Base-by-base conservation (phyloP, 30 jellyfish, hydroid and myxozoan genomes). In the Mastigias papua region DNA sequence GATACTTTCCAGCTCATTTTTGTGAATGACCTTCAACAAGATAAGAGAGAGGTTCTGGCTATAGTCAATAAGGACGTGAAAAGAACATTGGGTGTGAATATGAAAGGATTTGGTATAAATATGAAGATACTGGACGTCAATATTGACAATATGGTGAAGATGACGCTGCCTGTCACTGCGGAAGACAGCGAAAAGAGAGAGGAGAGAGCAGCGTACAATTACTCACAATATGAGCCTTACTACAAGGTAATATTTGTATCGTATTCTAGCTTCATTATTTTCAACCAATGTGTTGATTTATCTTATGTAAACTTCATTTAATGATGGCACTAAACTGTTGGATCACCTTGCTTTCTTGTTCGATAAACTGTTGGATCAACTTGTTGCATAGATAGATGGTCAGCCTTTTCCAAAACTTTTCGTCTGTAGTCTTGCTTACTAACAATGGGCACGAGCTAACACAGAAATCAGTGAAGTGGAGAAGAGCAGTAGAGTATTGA, bases 191-290 rank as follows among this genome's bases (percentile, higher is more conserved):
- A 4, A 63, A 63, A 63, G 42, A 6, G 74, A 63, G 74, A 63
- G 19, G 74, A 63, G 8, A 17, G 8, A 23, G 74, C 9, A 63
- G 26, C 8, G 48, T 72, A 72, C 66, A 46, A 72, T 49, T 72
- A 72, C 19, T 15, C 69, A 25, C 63, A 72, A 72, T 72, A 72
- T 48, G 69, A 72, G 48, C 83, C 83, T 33, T 3, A 33, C n/a
- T 49, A 34, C 17, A 72, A 72, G 83, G 83, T 72, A 21, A 21
- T 4, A 21, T 51, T 4, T 51, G 10, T 6, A 37, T 3, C 6
- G 11, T 11, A 37, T 37, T 37, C 11, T 37, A 37, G 6, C 11
- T 3, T 3, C 6, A 37, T 6, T 37, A 37, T 11, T 3, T 3
- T 37, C 11, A 37, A 3, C 11, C 6, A 37, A 37, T 3, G 54